Evolutionary conservation across 2,888 invertebrate genomes (phyloP).

Genomic region (Tinea trinotella): DNA sequence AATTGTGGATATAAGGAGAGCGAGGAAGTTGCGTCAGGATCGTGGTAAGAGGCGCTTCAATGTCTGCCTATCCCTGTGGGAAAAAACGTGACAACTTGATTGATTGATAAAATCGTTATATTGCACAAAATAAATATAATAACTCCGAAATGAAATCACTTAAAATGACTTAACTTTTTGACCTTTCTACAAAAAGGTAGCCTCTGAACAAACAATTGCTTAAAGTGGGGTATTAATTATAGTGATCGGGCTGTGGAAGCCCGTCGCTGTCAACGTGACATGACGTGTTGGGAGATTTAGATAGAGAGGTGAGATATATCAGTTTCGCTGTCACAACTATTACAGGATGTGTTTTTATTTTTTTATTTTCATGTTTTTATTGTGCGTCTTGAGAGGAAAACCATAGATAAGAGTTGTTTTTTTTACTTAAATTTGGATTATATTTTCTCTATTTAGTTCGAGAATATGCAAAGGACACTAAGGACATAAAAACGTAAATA

Average conservation of each 20-base stretch:
- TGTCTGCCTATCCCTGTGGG: too few species aligned
- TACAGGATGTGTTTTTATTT: not conserved
- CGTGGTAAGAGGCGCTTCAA: too few species aligned
- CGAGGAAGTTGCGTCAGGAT: too few species aligned
- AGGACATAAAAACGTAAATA: not conserved
- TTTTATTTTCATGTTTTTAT: too few species aligned
- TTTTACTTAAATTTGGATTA: not conserved
- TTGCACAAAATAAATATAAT: too few species aligned
- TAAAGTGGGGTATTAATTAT: conserved; percentile 11
- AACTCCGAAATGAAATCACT: too few species aligned
- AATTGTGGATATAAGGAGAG: too few species aligned
- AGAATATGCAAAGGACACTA: not conserved
- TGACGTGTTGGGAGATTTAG: conserved; percentile 12
- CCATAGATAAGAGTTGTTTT: not conserved
- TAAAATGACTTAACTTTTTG: not conserved
- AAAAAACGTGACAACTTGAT: too few species aligned
- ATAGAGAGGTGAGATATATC: conserved; percentile 18
- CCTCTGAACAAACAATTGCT: not conserved
- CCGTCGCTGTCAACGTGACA: conserved; percentile 10
- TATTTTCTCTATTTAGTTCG: not conserved
- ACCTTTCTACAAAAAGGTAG: conserved; percentile 7
- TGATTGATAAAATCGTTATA: too few species aligned
- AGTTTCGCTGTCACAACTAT: conserved; percentile 1
- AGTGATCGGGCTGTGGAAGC: conserved; percentile 1
- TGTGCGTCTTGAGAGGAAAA: too few species aligned